Evolutionary conservation across 2,113 vertebrate species (phyloP).

Genomic region (Peromyscus maniculatus): DNA sequence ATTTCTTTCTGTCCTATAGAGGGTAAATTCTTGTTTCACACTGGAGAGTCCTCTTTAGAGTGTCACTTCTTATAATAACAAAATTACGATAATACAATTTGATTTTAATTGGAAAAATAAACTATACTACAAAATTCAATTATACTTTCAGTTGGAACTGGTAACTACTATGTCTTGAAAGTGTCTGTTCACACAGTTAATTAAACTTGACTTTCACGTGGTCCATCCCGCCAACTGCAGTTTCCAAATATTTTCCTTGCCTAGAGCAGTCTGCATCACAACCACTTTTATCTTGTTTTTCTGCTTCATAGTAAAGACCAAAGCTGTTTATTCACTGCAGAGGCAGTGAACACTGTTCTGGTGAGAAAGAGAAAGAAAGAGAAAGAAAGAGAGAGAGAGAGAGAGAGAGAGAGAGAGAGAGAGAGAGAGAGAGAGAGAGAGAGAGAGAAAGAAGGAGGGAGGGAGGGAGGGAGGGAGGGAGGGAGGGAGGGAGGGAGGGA

Average conservation of each 20-base stretch:
- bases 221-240: conserved; percentile 51
- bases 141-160: conserved; percentile 80
- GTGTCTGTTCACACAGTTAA: conserved; percentile 76
- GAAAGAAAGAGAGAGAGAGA: background rate
- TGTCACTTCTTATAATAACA: conserved; percentile 88
- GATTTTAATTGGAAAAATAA: conserved; percentile 88
- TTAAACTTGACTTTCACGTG: conserved; percentile 84
- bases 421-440: no score
- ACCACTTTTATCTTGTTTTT: conserved; percentile 19
- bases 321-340: background rate
- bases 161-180: conserved; percentile 73
- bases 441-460: no score
- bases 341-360: background rate
- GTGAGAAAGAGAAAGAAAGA: background rate
- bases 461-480: no score
- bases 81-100: conserved; percentile 91
- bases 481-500: no score
- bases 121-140: conserved; percentile 84
- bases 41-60: conserved; percentile 59
- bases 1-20: conserved; percentile 39
- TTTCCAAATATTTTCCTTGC: conserved; percentile 69
- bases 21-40: background rate
- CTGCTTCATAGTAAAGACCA: conserved; percentile 55
- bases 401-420: background rate
- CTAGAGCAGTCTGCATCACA: conserved; percentile 42